These are phyloP conservation scores for Penelope pileata DNA, from an alignment of 2,113 vertebrate genomes.

Conservation along the genomic window DNA sequence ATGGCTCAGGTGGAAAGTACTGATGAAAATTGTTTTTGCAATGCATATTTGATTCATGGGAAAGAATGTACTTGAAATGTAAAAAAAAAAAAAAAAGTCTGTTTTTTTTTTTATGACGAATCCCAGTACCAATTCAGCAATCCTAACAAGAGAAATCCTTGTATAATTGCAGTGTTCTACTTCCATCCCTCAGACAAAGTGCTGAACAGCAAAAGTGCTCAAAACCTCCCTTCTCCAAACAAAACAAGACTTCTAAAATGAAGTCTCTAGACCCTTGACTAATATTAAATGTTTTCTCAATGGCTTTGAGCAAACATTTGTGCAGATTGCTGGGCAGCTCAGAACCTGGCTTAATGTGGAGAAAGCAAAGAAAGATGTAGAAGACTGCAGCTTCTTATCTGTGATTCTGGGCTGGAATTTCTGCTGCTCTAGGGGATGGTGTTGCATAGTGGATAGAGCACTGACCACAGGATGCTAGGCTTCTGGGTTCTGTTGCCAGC, in stretches of 20 bases:
- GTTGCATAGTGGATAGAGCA: not conserved
- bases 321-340: not conserved
- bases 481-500: not conserved
- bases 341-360: not conserved
- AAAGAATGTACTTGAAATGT: not conserved
- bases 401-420: not conserved
- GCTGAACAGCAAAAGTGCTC: not conserved
- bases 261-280: not conserved
- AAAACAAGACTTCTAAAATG: not conserved
- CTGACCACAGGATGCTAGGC: not conserved
- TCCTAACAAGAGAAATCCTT: not conserved
- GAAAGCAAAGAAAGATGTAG: not conserved
- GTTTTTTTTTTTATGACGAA: not conserved
- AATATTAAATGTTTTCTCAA: not conserved
- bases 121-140: not conserved
- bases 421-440: not conserved
- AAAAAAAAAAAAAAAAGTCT: not conserved
- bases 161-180: not conserved
- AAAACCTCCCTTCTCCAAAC: not conserved
- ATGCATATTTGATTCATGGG: not conserved
- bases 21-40: not conserved
- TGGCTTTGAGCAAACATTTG: not conserved
- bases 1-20: not conserved
- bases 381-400: not conserved
- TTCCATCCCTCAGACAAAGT: not conserved